phyloP scores from a whole-genome alignment of 2,888 invertebrate genomes.

The Operophtera brumata region DNA sequence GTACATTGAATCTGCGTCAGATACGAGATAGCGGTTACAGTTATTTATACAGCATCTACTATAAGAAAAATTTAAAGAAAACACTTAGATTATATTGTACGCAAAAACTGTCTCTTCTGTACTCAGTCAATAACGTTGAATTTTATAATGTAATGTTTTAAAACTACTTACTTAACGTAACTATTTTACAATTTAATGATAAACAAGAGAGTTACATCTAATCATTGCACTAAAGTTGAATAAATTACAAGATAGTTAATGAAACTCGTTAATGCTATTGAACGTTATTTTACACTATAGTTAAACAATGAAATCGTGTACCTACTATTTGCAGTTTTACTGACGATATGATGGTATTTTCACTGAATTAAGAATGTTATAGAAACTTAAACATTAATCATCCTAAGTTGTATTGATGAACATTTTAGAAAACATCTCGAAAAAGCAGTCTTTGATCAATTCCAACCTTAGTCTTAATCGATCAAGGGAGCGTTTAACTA shows the following conservation, averaged over 20 bases:
- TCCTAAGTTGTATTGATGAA: conserved; percentile 39
- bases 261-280: conserved; percentile 63
- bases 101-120: conserved; percentile 60
- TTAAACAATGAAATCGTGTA: conserved; percentile 46
- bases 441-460: conserved; percentile 78
- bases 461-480: conserved; percentile 61
- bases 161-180: conserved; percentile 60
- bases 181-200: conserved; percentile 66
- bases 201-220: conserved; percentile 73
- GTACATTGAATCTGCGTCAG: conserved; percentile 63
- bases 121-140: conserved; percentile 71
- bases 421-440: conserved; percentile 52
- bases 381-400: conserved; percentile 53
- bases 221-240: conserved; percentile 80
- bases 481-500: conserved; percentile 39
- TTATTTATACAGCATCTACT: conserved; percentile 67
- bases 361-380: conserved; percentile 37
- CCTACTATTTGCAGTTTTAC: conserved; percentile 49
- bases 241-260: conserved; percentile 74
- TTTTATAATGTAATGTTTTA: conserved; percentile 65
- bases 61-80: conserved; percentile 53
- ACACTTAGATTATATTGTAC: conserved; percentile 64
- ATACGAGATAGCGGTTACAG: conserved; percentile 66
- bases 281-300: conserved; percentile 46
- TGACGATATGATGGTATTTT: conserved; percentile 41